Evolutionary conservation across 2,888 invertebrate genomes (phyloP).

Genomic region (Chromoteleia sp.): DNA sequence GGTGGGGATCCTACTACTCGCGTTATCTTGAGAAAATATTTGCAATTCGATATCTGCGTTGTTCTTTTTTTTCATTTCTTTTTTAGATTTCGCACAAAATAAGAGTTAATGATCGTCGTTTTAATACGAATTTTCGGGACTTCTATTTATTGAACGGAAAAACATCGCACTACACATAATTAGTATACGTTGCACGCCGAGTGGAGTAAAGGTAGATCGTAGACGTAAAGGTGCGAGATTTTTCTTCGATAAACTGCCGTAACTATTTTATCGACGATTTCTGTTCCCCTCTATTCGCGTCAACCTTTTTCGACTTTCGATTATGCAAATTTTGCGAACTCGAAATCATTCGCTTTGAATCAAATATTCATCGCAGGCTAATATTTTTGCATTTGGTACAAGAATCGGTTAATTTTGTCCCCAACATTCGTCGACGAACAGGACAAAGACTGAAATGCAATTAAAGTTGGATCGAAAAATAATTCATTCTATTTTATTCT

Average conservation of each 20-base stretch:
- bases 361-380: neutral
- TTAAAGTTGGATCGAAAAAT: slow-evolving; percentile 11
- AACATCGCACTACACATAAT: neutral
- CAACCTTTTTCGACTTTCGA: neutral
- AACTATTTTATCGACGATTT: slow-evolving; percentile 3
- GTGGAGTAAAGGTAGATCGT: neutral
- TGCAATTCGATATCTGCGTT: slow-evolving; percentile 4
- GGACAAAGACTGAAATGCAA: neutral
- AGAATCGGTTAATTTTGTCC: too few species aligned
- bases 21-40: neutral
- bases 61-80: neutral
- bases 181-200: neutral
- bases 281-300: neutral
- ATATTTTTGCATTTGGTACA: too few species aligned
- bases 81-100: neutral
- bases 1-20: neutral
- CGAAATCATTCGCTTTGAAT: neutral
- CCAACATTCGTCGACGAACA: neutral
- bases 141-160: slow-evolving; percentile 11
- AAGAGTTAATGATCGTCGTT: neutral
- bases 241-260: neutral
- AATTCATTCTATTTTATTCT: slow-evolving; percentile 9
- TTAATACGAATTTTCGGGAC: neutral
- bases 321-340: neutral
- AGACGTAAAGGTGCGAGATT: slow-evolving; percentile 18